Base-by-base conservation (phyloP, 2,113 vertebrate genomes). In the Bubo scandiacus region DNA sequence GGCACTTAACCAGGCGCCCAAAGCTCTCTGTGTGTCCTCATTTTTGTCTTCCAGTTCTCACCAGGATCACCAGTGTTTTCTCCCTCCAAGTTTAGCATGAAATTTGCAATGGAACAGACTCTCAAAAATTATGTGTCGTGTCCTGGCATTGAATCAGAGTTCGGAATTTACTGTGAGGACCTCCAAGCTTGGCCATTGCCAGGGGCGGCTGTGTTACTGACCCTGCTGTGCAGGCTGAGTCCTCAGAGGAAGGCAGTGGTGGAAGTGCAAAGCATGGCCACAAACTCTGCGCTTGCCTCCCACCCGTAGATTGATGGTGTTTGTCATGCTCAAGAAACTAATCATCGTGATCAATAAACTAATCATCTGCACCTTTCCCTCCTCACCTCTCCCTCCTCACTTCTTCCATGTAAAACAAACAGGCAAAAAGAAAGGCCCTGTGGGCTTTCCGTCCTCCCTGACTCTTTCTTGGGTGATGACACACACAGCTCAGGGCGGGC, bases 221-320 rank as follows among this genome's bases (percentile, higher is more conserved):
- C 18, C 8, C 2, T 59, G 81, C 12, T 71, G 29, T 42, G 47
- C 29, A 59, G 62, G 25, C 71, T n/a, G 25, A 88, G 49, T 8
- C 34, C 67, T 86, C 66, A 30, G 52, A 71, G 15, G 65, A 59
- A 29, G 27, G 40, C 68, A 80, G 22, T 11, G 49, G 45, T 86
- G 27, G 67, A 82, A 79, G 12, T 30, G n/a, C 21, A 93, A 87
- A 94, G 52, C 29, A 47, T 12, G 40, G 34, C 21, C 61, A 90
- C 55, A 83, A 74, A 38, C 42, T 82, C 62, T 8, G 0, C 2
- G 1, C 51, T 58, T 62, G 20, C 70, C 15, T 83, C 22, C 58
- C 1, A 6, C n/a, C 36, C 2, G 0, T 1, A 74, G 32, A 66
- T n/a, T 3, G 2, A 54, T 62, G 38, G 0, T 0, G 34, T 91